These are phyloP conservation scores for Antheraea assamensis DNA, from an alignment of 2,888 invertebrate species.

Conservation along the genomic window DNA sequence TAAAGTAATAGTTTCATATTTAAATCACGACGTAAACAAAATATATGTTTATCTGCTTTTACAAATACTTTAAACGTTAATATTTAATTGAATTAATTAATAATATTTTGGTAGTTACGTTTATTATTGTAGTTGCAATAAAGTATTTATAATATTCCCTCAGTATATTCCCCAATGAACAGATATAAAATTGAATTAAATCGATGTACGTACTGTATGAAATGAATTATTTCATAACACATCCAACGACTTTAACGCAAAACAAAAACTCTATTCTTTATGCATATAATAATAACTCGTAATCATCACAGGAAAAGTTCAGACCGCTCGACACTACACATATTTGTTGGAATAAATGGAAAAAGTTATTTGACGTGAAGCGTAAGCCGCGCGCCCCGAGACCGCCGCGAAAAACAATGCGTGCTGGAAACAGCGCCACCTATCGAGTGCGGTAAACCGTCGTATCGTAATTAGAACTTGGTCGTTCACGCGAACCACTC, in stretches of 20 bases:
- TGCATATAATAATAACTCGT: conserved; percentile 26
- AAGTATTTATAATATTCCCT: too few species aligned
- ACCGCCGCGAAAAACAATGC: conserved; percentile 49
- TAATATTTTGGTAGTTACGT: too few species aligned
- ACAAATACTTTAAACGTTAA: too few species aligned
- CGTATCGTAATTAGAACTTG: conserved; percentile 50
- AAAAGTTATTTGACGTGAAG: conserved; percentile 43
- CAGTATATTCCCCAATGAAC: not conserved
- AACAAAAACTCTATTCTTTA: conserved; percentile 18
- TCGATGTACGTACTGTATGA: not conserved
- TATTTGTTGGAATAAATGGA: conserved; percentile 56
- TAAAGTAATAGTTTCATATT: too few species aligned
- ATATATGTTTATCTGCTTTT: too few species aligned
- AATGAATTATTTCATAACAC: not conserved
- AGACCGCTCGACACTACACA: conserved; percentile 43
- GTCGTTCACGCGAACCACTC: conserved; percentile 45
- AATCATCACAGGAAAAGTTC: conserved; percentile 37
- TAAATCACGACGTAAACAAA: too few species aligned
- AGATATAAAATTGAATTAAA: not conserved
- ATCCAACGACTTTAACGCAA: conserved; percentile 1
- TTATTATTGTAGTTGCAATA: too few species aligned
- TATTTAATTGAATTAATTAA: too few species aligned
- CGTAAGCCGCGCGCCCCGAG: conserved; percentile 24
- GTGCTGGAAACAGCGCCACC: conserved; percentile 46
- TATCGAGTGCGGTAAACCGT: conserved; percentile 34